phyloP scores from a whole-genome alignment of 1,140 invertebrate species.

The Ooceraea biroi region DNA sequence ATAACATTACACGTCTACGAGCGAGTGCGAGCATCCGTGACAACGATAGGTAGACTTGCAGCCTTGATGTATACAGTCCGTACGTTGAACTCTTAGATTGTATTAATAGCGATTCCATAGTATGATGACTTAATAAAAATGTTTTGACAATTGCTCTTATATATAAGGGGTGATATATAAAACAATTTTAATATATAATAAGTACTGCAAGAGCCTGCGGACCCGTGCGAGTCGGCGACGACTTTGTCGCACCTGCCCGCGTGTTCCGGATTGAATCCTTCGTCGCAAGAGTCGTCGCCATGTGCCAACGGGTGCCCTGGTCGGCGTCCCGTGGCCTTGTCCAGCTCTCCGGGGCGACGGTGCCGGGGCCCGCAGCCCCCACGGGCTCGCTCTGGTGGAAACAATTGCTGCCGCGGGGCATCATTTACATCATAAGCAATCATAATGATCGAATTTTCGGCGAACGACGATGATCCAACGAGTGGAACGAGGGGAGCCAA shows the following conservation, averaged over 20 bases:
- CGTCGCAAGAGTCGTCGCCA: constrained; percentile 26
- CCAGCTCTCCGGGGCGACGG: constrained; percentile 51
- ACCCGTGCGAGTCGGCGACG: neutral
- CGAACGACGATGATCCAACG: constrained; percentile 86
- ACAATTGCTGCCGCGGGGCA: constrained; percentile 86
- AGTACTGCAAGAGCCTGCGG: too few relatives aligned
- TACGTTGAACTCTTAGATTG: too few relatives aligned
- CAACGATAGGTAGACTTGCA: too few relatives aligned
- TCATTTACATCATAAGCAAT: constrained; percentile 87
- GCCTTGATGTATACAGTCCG: too few relatives aligned
- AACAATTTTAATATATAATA: too few relatives aligned
- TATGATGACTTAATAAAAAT: too few relatives aligned
- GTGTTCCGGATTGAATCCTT: constrained; percentile 27
- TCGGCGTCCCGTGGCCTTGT: constrained; percentile 62
- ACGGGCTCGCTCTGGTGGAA: constrained; percentile 83
- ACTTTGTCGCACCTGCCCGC: constrained; percentile 63
- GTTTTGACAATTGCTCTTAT: too few relatives aligned
- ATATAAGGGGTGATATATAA: too few relatives aligned
- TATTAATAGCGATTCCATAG: too few relatives aligned
- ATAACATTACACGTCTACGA: too few relatives aligned
- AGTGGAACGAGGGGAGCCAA: constrained; percentile 82
- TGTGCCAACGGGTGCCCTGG: constrained; percentile 26
- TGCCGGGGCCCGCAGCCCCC: constrained; percentile 74
- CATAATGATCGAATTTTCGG: constrained; percentile 87
- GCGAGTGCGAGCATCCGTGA: too few relatives aligned